Evolutionary conservation across 2,888 invertebrate genomes (phyloP).

Genomic region (Dascillus cervinus): DNA sequence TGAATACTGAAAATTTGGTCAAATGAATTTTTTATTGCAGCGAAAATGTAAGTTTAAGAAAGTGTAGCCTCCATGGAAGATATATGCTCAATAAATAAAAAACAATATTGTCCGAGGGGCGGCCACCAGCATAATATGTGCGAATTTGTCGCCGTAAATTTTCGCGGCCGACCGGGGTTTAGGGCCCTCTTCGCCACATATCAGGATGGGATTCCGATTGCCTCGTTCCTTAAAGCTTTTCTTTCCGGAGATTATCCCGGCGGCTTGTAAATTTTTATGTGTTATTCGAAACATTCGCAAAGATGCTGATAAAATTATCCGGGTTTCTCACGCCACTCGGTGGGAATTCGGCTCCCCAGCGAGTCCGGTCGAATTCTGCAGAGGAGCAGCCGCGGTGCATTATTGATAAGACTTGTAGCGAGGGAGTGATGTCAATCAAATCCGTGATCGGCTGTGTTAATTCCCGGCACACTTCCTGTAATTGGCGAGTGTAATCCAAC

Average conservation of each 20-base stretch:
- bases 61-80: too few relatives aligned
- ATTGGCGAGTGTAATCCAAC: slow-evolving; percentile 41
- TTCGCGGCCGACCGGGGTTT: slow-evolving; percentile 29
- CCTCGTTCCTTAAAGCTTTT: slow-evolving; percentile 32
- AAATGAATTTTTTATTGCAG: too few relatives aligned
- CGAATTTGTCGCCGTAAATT: slow-evolving; percentile 42
- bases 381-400: slow-evolving; percentile 7
- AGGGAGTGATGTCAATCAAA: slow-evolving; percentile 25
- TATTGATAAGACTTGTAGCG: slow-evolving; percentile 14
- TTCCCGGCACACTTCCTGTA: slow-evolving; percentile 37
- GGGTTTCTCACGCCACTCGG: background rate
- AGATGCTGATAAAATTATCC: slow-evolving; percentile 11
- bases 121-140: slow-evolving; percentile 35
- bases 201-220: slow-evolving; percentile 34
- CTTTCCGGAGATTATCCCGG: slow-evolving; percentile 37
- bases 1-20: too few relatives aligned
- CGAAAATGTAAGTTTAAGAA: too few relatives aligned
- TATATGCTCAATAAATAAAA: too few relatives aligned
- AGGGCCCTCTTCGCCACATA: slow-evolving; percentile 31
- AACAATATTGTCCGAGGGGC: too few relatives aligned
- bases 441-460: slow-evolving; percentile 26
- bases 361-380: background rate
- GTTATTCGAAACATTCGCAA: slow-evolving; percentile 31
- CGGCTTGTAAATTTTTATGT: slow-evolving; percentile 31
- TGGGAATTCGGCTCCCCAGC: background rate